phyloP scores from a whole-genome alignment of 64 coral and sea anemone genomes.

The Actinia tenebrosa region DNA sequence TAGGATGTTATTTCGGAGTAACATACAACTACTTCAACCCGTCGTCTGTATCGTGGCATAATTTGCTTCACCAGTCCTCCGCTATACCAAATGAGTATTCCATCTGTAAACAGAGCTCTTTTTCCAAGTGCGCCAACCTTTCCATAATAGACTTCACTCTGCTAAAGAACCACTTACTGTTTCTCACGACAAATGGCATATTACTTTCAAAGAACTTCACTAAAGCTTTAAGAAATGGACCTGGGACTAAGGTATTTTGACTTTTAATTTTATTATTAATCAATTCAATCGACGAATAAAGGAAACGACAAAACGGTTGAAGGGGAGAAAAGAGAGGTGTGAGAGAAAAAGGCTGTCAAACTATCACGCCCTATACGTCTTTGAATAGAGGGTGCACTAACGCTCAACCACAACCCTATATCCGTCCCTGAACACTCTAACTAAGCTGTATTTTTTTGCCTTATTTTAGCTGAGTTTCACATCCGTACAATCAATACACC shows the following conservation, averaged over 20 bases:
- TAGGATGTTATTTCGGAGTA: slow-evolving; percentile 47
- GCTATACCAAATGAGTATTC: slow-evolving; percentile 31
- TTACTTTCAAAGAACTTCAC: slow-evolving; percentile 19
- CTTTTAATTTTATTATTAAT: not conserved
- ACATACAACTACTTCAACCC: slow-evolving; percentile 37
- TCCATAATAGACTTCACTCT: slow-evolving; percentile 45
- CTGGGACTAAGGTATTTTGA: slow-evolving; percentile 33
- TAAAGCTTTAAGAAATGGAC: slow-evolving; percentile 10
- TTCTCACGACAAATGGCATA: slow-evolving; percentile 46
- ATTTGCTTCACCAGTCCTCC: slow-evolving; percentile 48
- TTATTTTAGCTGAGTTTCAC: not conserved
- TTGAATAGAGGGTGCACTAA: too few species aligned
- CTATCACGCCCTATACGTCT: not conserved
- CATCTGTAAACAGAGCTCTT: slow-evolving; percentile 38
- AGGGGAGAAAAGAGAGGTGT: too few species aligned
- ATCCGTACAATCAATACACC: not conserved
- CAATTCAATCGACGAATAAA: too few species aligned
- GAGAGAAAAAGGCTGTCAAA: too few species aligned
- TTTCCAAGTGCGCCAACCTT: slow-evolving; percentile 18
- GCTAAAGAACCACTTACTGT: slow-evolving; percentile 24
- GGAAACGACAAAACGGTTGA: too few species aligned
- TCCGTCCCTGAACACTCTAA: not conserved
- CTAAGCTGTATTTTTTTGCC: not conserved
- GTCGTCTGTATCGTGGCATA: slow-evolving; percentile 38
- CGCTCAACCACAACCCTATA: too few species aligned